These are phyloP conservation scores for Pseudorhombus dupliciocellatus DNA, from an alignment of 2,113 vertebrate species.

Conservation along the genomic window DNA sequence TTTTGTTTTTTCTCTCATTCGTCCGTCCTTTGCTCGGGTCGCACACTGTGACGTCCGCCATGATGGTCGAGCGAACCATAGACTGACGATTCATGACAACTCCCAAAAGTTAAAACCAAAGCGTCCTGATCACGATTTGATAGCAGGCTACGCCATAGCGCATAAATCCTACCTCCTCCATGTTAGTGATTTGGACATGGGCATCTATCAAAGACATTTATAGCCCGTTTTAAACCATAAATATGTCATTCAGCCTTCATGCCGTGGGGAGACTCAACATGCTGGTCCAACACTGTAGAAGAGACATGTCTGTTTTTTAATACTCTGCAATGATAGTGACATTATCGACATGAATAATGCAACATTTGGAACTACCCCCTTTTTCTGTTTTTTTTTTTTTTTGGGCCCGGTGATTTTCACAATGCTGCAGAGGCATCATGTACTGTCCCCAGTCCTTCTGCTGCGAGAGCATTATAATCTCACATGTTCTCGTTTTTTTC, in stretches of 20 bases:
- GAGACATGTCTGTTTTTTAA: conserved; percentile 27
- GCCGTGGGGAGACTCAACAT: no score
- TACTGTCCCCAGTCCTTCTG: conserved; percentile 32
- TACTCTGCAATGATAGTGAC: conserved; percentile 72
- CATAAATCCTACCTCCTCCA: no score
- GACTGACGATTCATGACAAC: no score
- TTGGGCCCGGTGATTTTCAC: conserved; percentile 45
- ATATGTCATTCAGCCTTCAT: no score
- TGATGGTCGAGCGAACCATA: no score
- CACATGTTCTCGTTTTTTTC: conserved; percentile 32
- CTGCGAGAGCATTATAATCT: conserved; percentile 36
- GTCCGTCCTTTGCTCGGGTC: not conserved
- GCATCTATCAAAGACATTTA: no score
- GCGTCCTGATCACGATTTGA: no score
- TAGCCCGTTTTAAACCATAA: no score
- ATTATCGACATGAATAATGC: conserved; percentile 77
- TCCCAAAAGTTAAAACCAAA: no score
- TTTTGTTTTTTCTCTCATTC: conserved; percentile 8
- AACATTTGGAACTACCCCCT: conserved; percentile 41
- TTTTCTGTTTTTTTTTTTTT: not conserved
- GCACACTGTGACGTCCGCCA: no score
- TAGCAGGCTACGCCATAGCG: no score
- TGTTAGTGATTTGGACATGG: no score
- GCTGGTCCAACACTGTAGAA: not conserved
- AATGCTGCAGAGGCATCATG: conserved; percentile 29